Base-by-base conservation (phyloP, 2,888 invertebrate species). In the Napeogenes sylphis region DNA sequence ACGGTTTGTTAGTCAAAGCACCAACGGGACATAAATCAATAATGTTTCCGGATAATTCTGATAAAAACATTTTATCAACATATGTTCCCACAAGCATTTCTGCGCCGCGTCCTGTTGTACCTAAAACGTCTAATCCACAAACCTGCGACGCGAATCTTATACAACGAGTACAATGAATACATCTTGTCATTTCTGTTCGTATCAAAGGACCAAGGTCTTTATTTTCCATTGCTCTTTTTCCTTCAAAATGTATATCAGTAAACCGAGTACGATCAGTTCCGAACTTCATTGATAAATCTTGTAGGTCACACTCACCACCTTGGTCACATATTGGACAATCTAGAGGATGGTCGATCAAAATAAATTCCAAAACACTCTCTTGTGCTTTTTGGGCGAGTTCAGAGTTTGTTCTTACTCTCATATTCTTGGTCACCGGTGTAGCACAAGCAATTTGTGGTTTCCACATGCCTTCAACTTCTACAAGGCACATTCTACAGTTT, bases 311-410 rank as follows among this genome's bases (percentile, higher is more conserved):
- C 83, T 97, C 97, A 0, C 97, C 97, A 33, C 97, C 97, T 88
- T 99, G 99, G 86, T 99, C 99, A 86, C 99, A 99, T 84, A 99
- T 99, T 4, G 99, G 99, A 81, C 99, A 99, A 91, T 99, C 99
- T 53, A 99, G 89, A 0, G 99, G 99, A 89, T 99, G 99, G 78
- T 99, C 99, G 65, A 98, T 94, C 32, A 99, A 90, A 62, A 99
- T 87, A 81, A 99, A 99, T 85, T 99, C 99, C 96, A 99, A 97
- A 8, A 99, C 98, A 62, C 97, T 69, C 75, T 93, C 93, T 66
- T 93, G 92, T 0, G 93, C 93, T 80, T 92, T 79, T 45, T 91
- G 90, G 0, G 97, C 96, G 85, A 95, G 89, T 68, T 95, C 95
- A 0, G 99, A 98, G 79, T 99, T 96, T 4, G 99, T 99, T 81